These are phyloP conservation scores for Carapus acus DNA, from an alignment of 2,797 vertebrate genomes.

Conservation along the genomic window DNA sequence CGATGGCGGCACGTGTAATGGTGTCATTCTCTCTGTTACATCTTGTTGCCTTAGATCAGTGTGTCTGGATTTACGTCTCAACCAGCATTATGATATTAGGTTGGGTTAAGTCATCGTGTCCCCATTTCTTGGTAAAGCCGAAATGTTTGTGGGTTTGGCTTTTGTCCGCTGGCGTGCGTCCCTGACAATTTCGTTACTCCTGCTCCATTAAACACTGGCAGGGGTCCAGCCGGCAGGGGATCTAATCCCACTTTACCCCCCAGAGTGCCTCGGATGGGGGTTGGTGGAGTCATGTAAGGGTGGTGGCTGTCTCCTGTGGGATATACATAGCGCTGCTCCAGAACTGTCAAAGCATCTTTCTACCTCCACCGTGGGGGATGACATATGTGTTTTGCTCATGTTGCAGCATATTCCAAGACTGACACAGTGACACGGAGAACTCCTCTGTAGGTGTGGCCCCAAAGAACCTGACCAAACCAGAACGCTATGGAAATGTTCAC, in stretches of 20 bases:
- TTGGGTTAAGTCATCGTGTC: conserved; percentile 59
- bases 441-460: no score
- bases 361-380: background rate
- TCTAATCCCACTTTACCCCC: conserved; percentile 69
- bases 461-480: no score
- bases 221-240: conserved; percentile 44
- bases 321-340: conserved; percentile 14
- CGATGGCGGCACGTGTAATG: conserved; percentile 5
- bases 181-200: conserved; percentile 56
- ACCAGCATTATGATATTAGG: conserved; percentile 46
- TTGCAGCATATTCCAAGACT: no score
- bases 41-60: conserved; percentile 23
- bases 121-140: conserved; percentile 61
- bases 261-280: conserved; percentile 34
- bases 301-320: conserved; percentile 43
- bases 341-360: conserved; percentile 26
- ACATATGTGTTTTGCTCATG: no score
- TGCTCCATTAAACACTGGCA: conserved; percentile 66
- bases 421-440: no score
- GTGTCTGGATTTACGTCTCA: conserved; percentile 49
- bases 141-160: conserved; percentile 41
- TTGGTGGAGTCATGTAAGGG: no score
- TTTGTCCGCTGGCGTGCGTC: conserved; percentile 52
- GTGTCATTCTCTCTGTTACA: no score
- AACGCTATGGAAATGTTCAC: no score